A percentile compares a stretch with the other conserved stretches of the same genome.
phyloP scores from a whole-genome alignment of 2,113 vertebrate species.

The Cinclus cinclus region DNA sequence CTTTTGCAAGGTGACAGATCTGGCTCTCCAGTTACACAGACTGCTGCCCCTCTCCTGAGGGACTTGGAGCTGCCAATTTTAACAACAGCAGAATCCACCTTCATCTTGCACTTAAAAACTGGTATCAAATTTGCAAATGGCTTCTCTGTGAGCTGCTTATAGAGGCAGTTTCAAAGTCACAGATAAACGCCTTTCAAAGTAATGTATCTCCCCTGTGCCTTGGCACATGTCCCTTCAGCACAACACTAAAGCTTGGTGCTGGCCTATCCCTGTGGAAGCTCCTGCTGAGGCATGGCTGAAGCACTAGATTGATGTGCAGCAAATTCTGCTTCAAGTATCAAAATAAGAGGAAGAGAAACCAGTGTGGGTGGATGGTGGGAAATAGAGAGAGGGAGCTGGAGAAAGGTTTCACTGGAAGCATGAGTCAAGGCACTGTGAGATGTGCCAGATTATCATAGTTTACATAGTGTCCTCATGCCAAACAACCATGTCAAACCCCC shows the following conservation, averaged over 20 bases:
- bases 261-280: not conserved
- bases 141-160: not conserved
- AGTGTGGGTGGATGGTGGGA: not conserved
- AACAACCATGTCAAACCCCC: not conserved
- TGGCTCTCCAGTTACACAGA: not conserved
- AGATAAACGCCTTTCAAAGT: not conserved
- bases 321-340: not conserved
- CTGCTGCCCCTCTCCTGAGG: not conserved
- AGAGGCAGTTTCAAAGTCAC: not conserved
- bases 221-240: not conserved
- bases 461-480: slow-evolving; percentile 25
- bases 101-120: not conserved
- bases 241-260: fast-evolving
- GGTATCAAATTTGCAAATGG: not conserved
- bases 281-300: not conserved
- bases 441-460: not conserved
- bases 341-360: not conserved
- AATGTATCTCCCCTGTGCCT: not conserved
- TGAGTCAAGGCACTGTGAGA: not conserved
- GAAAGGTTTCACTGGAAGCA: not conserved
- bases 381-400: not conserved
- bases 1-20: not conserved
- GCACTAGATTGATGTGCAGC: not conserved
- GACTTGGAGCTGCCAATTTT: not conserved
- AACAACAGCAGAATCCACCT: not conserved